A percentile compares a stretch with the other conserved stretches of the same genome.
Conservation (phyloP, 2,888 invertebrate genomes). For the Calliopum simillimum region DNA sequence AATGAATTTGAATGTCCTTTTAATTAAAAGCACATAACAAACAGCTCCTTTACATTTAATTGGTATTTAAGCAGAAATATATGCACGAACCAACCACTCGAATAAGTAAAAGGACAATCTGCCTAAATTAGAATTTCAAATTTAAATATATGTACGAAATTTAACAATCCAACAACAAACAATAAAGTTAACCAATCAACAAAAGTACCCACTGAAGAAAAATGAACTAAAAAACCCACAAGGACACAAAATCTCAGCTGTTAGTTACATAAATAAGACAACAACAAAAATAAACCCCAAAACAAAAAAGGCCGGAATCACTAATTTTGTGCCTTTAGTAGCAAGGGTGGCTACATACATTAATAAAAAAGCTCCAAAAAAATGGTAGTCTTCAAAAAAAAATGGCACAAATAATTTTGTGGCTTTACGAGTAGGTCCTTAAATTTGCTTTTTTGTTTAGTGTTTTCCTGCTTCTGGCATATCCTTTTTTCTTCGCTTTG, state of each 20-base stretch:
- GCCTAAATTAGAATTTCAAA: slow-evolving; percentile 37
- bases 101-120: slow-evolving; percentile 17
- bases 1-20: slow-evolving; percentile 50
- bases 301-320: not conserved
- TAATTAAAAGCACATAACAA: slow-evolving; percentile 51
- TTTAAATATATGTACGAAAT: slow-evolving; percentile 1
- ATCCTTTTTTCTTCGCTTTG: slow-evolving; percentile 48
- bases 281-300: not conserved
- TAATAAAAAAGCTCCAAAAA: no score
- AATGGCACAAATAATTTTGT: no score
- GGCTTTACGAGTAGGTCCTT: no score
- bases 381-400: no score
- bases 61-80: slow-evolving; percentile 29
- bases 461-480: no score
- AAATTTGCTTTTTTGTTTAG: no score
- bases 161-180: slow-evolving; percentile 7
- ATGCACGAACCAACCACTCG: slow-evolving; percentile 1
- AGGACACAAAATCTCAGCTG: slow-evolving; percentile 25
- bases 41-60: slow-evolving; percentile 39
- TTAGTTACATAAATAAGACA: no score
- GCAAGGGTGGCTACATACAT: not conserved
- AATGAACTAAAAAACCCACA: not conserved
- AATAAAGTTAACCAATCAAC: not conserved
- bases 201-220: not conserved
- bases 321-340: not conserved